phyloP scores from a whole-genome alignment of 1,140 invertebrate genomes.

The Catajapyx aquilonaris region DNA sequence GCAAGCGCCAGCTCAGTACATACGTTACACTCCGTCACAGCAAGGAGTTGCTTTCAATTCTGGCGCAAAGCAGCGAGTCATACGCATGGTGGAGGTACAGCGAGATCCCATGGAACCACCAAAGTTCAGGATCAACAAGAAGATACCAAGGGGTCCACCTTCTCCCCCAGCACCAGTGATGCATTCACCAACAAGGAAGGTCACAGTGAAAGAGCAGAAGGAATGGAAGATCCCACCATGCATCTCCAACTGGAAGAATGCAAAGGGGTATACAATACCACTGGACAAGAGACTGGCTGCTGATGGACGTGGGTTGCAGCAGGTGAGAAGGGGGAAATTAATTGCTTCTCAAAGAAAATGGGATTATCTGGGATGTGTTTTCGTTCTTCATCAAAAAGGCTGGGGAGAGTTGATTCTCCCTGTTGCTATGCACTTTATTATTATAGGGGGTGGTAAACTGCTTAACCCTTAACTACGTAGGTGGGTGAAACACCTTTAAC shows the following conservation, averaged over 20 bases:
- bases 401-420: no score
- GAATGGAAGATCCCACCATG: slow-evolving; percentile 99
- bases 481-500: no score
- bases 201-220: slow-evolving; percentile 95
- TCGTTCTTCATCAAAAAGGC: no score
- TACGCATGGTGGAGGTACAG: slow-evolving; percentile 87
- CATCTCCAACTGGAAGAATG: slow-evolving; percentile 99
- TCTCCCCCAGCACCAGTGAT: slow-evolving; percentile 93
- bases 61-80: slow-evolving; percentile 92
- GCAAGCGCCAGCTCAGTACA: slow-evolving; percentile 75
- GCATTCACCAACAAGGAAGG: slow-evolving; percentile 89
- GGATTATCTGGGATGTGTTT: no score
- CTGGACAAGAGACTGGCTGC: slow-evolving; percentile 95
- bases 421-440: no score
- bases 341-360: no score
- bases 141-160: slow-evolving; percentile 91
- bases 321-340: no score
- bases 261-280: slow-evolving; percentile 96
- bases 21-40: slow-evolving; percentile 92
- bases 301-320: slow-evolving; percentile 90
- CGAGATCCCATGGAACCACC: slow-evolving; percentile 98
- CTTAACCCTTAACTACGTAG: no score
- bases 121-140: slow-evolving; percentile 85
- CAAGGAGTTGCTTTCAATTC: slow-evolving; percentile 90
- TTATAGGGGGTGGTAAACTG: no score